A percentile compares a stretch with the other conserved stretches of the same genome.
These are phyloP conservation scores for Melanostoma mellinum DNA, from an alignment of 2,888 invertebrate genomes.

Conservation along the genomic window DNA sequence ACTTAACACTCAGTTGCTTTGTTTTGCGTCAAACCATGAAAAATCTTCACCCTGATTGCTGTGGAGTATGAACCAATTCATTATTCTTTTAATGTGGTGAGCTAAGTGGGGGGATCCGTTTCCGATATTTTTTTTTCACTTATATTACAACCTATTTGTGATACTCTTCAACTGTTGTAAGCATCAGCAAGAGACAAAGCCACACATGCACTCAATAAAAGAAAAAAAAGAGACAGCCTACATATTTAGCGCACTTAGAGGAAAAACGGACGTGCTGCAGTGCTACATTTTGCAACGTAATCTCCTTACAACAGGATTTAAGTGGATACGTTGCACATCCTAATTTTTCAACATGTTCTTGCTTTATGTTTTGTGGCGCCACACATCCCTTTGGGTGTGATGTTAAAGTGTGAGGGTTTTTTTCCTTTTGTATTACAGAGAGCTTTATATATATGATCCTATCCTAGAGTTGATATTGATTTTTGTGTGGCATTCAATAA, in stretches of 20 bases:
- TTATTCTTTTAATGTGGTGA: slow-evolving; percentile 58
- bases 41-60: slow-evolving; percentile 34
- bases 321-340: slow-evolving; percentile 53
- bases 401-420: slow-evolving; percentile 35
- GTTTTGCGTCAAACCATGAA: slow-evolving; percentile 42
- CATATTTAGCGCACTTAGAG: slow-evolving; percentile 34
- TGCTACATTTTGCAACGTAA: slow-evolving; percentile 46
- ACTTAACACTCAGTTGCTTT: slow-evolving; percentile 44
- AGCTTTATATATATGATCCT: slow-evolving; percentile 5
- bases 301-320: slow-evolving; percentile 46
- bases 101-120: slow-evolving; percentile 49
- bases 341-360: slow-evolving; percentile 48
- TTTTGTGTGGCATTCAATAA: slow-evolving; percentile 47
- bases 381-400: slow-evolving; percentile 35
- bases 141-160: slow-evolving; percentile 27
- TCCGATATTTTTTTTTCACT: background rate
- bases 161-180: slow-evolving; percentile 23
- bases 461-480: slow-evolving; percentile 41
- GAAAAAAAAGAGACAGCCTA: slow-evolving; percentile 28
- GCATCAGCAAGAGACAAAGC: slow-evolving; percentile 36
- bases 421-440: slow-evolving; percentile 23
- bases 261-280: slow-evolving; percentile 38
- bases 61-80: slow-evolving; percentile 55
- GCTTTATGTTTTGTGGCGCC: slow-evolving; percentile 57
- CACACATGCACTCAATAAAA: background rate